Conservation (phyloP, 2,888 invertebrate genomes). For the Apomyelois bistriatella region DNA sequence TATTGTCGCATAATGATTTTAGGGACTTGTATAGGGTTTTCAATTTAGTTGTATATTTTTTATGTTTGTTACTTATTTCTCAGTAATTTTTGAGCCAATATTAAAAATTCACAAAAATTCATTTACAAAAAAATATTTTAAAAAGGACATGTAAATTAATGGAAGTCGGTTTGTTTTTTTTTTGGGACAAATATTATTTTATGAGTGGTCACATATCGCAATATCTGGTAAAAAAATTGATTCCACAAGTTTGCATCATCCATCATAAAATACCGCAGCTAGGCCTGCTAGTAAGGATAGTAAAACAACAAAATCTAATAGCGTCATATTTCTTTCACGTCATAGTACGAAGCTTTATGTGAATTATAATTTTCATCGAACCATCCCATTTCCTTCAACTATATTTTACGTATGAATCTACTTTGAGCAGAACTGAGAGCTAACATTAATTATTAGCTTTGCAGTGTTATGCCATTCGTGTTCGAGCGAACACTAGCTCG, state of each 20-base stretch:
- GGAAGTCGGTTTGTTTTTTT: no score
- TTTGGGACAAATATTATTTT: no score
- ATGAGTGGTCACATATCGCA: no score
- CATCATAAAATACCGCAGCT: constrained; percentile 4
- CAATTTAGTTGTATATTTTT: no score
- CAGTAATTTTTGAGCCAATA: no score
- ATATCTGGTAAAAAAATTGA: no score
- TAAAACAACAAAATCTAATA: constrained; percentile 1
- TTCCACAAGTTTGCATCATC: background rate
- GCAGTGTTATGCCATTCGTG: constrained; percentile 9
- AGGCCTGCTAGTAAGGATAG: background rate
- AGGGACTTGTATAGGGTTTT: no score
- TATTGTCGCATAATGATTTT: no score
- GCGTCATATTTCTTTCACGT: constrained; percentile 3
- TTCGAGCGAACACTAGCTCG: background rate
- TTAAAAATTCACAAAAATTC: no score
- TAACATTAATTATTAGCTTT: constrained; percentile 11
- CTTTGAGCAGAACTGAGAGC: background rate
- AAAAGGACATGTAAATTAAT: no score
- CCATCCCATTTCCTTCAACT: background rate
- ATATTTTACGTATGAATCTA: background rate
- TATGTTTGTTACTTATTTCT: no score
- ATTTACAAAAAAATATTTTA: no score
- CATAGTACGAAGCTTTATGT: background rate
- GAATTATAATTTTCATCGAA: constrained; percentile 15